Percentiles rank a stretch among this genome's conserved stretches.
Conservation (phyloP, 2,113 vertebrate species). For the Chroicocephalus ridibundus region DNA sequence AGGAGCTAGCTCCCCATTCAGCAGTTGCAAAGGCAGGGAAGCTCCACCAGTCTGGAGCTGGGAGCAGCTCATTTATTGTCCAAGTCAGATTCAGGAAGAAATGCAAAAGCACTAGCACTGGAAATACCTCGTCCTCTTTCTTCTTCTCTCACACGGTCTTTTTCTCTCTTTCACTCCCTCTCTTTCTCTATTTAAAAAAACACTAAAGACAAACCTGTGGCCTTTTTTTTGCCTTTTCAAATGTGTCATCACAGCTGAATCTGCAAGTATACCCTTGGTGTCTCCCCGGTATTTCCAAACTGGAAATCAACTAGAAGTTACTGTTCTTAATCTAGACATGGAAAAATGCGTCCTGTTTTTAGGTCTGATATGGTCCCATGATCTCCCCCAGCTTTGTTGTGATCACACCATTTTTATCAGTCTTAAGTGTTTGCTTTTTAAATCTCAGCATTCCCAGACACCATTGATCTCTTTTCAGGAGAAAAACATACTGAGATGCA, state of each 20-base stretch:
- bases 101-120: neutral
- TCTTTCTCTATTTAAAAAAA: neutral
- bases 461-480: neutral
- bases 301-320: neutral
- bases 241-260: neutral
- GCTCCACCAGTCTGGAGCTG: neutral
- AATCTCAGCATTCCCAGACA: neutral
- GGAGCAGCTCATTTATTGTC: neutral
- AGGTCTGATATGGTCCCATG: neutral
- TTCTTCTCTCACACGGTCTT: neutral
- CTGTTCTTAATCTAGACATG: neutral
- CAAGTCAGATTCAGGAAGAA: neutral
- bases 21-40: neutral
- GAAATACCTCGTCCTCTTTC: neutral
- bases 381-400: neutral
- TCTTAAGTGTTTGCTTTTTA: neutral
- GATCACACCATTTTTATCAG: neutral
- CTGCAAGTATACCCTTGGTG: neutral
- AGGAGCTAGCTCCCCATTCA: neutral
- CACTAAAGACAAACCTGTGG: neutral
- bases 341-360: neutral
- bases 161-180: neutral
- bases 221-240: neutral
- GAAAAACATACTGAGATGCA: neutral
- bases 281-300: neutral